phyloP scores from a whole-genome alignment of 2,888 invertebrate species.

The Ephialtes manifestator region DNA sequence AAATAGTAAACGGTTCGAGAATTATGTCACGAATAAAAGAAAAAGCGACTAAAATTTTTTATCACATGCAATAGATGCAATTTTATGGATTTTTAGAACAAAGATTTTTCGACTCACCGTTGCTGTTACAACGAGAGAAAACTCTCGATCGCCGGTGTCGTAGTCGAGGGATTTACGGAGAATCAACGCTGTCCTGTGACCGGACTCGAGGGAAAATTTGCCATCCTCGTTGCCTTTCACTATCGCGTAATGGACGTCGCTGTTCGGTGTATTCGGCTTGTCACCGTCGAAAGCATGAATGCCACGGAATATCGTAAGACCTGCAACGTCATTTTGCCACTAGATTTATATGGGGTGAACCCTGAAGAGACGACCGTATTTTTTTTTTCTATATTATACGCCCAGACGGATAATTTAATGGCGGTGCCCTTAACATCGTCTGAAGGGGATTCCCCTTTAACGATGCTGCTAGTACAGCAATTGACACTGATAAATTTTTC shows the following conservation, averaged over 20 bases:
- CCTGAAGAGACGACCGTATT: neutral
- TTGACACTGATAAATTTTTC: neutral
- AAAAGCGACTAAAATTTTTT: neutral
- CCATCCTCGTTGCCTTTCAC: constrained; percentile 90
- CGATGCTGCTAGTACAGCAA: neutral
- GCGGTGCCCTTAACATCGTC: neutral
- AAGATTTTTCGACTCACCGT: constrained; percentile 87
- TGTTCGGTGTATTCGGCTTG: constrained; percentile 95
- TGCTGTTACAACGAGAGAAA: constrained; percentile 91
- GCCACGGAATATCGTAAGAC: constrained; percentile 93
- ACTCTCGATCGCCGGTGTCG: constrained; percentile 93
- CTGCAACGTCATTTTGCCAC: constrained; percentile 85
- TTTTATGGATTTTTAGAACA: neutral
- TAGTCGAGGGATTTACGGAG: constrained; percentile 92
- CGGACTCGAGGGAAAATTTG: constrained; percentile 93
- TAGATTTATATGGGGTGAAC: neutral
- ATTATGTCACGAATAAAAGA: neutral
- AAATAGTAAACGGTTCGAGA: neutral
- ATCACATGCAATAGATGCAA: neutral
- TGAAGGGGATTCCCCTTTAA: neutral
- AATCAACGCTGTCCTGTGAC: constrained; percentile 92
- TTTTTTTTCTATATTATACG: neutral
- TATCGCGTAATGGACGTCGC: constrained; percentile 94
- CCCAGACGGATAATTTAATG: neutral
- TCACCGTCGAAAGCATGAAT: constrained; percentile 94